Evolutionary conservation across 2,888 invertebrate genomes (phyloP).

Genomic region (Tanypteryx hageni): DNA sequence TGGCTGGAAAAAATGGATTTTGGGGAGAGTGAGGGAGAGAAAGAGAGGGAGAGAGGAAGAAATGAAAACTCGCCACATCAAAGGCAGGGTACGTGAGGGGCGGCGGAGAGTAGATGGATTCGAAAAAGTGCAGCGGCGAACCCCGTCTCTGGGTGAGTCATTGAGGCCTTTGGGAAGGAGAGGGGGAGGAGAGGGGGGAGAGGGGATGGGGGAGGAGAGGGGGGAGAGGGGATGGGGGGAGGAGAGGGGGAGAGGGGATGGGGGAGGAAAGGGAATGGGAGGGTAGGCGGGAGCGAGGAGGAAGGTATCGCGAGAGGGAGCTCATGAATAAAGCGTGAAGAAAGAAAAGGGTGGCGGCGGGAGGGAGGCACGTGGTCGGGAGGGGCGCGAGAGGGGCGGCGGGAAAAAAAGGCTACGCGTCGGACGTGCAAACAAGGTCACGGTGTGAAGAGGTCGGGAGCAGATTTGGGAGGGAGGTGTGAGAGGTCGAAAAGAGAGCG

Average conservation of each 20-base stretch:
- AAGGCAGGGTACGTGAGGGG: slow-evolving; percentile 1
- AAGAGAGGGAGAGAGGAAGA: not conserved
- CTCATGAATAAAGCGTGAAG: slow-evolving; percentile 20
- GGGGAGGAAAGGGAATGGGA: too few relatives aligned
- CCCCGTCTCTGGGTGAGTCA: not conserved
- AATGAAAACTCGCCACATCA: not conserved
- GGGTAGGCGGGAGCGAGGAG: not conserved
- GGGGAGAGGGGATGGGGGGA: not conserved
- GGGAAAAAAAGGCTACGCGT: not conserved
- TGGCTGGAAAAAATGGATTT: not conserved
- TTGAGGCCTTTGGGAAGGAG: not conserved
- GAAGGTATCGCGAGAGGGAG: not conserved
- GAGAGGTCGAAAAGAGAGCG: not conserved
- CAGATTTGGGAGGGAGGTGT: not conserved
- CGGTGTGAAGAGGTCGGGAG: slow-evolving; percentile 26
- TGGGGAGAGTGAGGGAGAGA: not conserved
- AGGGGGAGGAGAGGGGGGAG: not conserved
- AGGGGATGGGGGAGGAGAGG: not conserved
- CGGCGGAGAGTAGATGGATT: not conserved
- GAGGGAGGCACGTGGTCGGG: not conserved
- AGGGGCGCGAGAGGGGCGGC: not conserved
- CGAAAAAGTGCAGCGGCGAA: slow-evolving; percentile 6
- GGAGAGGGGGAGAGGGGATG: not conserved
- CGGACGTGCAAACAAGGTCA: slow-evolving; percentile 57
- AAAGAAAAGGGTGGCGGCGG: not conserved